Evolutionary conservation across 1,140 invertebrate genomes (phyloP).

Genomic region (Reticulitermes speratus): DNA sequence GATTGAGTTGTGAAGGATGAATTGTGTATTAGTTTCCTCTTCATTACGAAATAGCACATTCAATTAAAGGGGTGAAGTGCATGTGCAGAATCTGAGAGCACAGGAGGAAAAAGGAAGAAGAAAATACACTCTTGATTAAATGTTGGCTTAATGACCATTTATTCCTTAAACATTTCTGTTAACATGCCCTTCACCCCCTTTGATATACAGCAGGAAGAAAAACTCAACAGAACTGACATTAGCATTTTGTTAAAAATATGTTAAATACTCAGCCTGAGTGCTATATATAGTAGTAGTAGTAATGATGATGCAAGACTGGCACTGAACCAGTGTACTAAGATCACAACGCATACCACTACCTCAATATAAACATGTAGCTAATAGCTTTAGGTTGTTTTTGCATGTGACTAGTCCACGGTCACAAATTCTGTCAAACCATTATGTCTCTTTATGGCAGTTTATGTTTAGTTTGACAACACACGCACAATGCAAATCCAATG

Average conservation of each 20-base stretch:
- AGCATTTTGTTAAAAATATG: not conserved
- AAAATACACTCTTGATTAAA: too few relatives aligned
- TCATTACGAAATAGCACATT: not conserved
- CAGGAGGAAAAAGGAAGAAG: too few relatives aligned
- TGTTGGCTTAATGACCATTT: too few relatives aligned
- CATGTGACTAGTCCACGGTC: too few relatives aligned
- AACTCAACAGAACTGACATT: not conserved
- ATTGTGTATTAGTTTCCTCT: too few relatives aligned
- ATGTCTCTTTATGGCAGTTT: not conserved
- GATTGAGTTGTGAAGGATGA: too few relatives aligned
- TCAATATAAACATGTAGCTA: slow-evolving; percentile 12
- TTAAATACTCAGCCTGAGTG: too few relatives aligned
- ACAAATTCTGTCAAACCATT: not conserved
- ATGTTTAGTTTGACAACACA: not conserved
- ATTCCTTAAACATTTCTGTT: too few relatives aligned
- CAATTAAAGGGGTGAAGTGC: not conserved
- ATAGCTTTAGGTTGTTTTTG: too few relatives aligned
- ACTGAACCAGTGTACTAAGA: not conserved
- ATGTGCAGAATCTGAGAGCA: too few relatives aligned
- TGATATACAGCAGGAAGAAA: not conserved
- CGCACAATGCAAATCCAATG: not conserved
- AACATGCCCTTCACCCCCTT: not conserved
- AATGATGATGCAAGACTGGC: not conserved
- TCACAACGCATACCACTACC: not conserved
- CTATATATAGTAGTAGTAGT: not conserved